Percentiles rank a stretch among this genome's conserved stretches.
Conservation (phyloP, 92 coral and sea anemone genomes). For the Porites rus region DNA sequence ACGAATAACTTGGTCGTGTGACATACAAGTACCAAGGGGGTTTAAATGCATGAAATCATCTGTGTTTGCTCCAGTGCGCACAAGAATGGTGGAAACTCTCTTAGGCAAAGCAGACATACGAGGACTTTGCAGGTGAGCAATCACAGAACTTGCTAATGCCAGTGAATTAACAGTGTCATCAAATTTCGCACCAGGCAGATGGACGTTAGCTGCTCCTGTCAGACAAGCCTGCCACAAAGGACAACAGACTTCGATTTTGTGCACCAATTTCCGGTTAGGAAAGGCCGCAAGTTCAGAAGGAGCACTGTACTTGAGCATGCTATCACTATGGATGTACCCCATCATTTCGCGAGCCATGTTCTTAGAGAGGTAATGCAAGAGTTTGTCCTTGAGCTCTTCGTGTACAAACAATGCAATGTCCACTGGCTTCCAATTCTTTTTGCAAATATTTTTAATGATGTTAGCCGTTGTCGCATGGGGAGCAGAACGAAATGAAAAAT, state of each 20-base stretch:
- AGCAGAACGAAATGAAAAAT: conserved; percentile 11
- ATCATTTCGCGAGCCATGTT: conserved; percentile 16
- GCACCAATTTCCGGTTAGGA: conserved; percentile 22
- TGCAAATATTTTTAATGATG: conserved; percentile 18
- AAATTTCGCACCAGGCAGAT: neutral
- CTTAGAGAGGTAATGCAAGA: conserved; percentile 13
- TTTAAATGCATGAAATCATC: conserved; percentile 29
- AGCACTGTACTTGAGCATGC: conserved; percentile 24
- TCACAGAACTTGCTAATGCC: conserved; percentile 43
- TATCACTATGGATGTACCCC: neutral
- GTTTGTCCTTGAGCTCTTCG: conserved; percentile 16
- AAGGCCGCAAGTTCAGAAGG: neutral
- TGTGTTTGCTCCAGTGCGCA: conserved; percentile 40
- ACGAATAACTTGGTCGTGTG: conserved; percentile 38
- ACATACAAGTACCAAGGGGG: conserved; percentile 32
- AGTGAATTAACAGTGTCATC: conserved; percentile 8
- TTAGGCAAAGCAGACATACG: conserved; percentile 38
- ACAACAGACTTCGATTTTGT: conserved; percentile 20
- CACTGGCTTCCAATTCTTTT: conserved; percentile 33
- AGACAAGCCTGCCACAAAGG: conserved; percentile 25
- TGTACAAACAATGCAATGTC: conserved; percentile 27
- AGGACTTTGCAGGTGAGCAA: conserved; percentile 23
- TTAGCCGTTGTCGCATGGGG: conserved; percentile 8
- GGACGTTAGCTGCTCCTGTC: conserved; percentile 22
- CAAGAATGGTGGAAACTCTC: conserved; percentile 33